A percentile compares a stretch with the other conserved stretches of the same genome.
Evolutionary conservation across 1,140 invertebrate species (phyloP).

Genomic region (Chrysopa pallens): DNA sequence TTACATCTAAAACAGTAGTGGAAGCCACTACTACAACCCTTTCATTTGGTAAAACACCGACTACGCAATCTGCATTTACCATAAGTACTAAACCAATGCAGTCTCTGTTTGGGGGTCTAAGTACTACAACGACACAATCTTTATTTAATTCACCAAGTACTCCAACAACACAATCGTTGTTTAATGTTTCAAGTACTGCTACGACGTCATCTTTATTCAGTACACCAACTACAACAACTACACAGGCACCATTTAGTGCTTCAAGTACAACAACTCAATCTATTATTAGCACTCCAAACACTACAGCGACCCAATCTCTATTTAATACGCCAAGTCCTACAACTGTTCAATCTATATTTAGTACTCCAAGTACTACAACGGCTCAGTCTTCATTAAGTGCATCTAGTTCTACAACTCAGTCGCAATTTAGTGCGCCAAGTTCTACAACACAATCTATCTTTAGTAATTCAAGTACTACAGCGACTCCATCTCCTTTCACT

Average conservation of each 20-base stretch:
- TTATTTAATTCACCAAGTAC: background rate
- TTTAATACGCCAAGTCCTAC: background rate
- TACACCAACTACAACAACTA: conserved; percentile 3
- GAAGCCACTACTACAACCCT: background rate
- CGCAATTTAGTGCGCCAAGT: background rate
- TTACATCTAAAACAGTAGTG: background rate
- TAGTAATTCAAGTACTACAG: no score
- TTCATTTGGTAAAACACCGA: background rate
- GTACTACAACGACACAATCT: background rate
- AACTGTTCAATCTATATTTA: background rate
- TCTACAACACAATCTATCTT: no score
- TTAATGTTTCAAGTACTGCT: conserved; percentile 2
- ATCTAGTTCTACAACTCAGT: background rate
- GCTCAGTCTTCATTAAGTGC: background rate
- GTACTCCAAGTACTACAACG: no score
- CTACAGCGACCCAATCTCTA: conserved; percentile 8
- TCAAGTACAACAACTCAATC: background rate
- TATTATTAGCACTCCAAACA: conserved; percentile 6
- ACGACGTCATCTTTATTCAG: conserved; percentile 6
- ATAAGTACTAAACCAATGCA: background rate
- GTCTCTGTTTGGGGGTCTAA: background rate
- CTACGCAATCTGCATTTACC: background rate
- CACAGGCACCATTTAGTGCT: background rate
- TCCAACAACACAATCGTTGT: conserved; percentile 1
- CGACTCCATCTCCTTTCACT: background rate